Conservation (phyloP, 2,888 invertebrate genomes). For the Creontiades dilutus region DNA sequence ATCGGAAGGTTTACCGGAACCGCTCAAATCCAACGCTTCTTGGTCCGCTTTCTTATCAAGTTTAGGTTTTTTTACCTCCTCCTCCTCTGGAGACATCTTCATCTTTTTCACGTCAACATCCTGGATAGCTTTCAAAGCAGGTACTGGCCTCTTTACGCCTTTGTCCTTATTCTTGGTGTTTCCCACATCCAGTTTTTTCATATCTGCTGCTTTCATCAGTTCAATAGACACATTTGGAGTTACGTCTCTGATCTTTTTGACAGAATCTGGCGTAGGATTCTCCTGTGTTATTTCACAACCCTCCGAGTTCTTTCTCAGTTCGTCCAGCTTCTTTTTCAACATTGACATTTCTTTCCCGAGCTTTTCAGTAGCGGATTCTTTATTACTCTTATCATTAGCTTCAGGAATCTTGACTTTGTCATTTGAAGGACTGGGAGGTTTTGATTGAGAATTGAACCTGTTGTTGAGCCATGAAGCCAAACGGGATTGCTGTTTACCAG, state of each 20-base stretch:
- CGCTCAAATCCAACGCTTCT: constrained; percentile 73
- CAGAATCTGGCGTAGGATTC: constrained; percentile 74
- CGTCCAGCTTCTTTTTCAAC: constrained; percentile 75
- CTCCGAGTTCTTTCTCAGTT: constrained; percentile 71
- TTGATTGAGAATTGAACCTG: constrained; percentile 69
- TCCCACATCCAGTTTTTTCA: constrained; percentile 72
- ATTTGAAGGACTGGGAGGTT: constrained; percentile 43
- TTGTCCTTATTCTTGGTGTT: constrained; percentile 70
- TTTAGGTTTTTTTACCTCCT: constrained; percentile 70
- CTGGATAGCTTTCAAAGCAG: constrained; percentile 75
- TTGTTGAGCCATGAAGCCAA: constrained; percentile 74
- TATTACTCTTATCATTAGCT: constrained; percentile 10
- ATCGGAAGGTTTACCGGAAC: constrained; percentile 65
- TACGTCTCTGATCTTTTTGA: constrained; percentile 75
- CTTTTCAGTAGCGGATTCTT: constrained; percentile 62
- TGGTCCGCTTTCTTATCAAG: constrained; percentile 62
- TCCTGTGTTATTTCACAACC: constrained; percentile 74
- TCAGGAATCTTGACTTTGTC: constrained; percentile 31
- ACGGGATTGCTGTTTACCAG: constrained; percentile 66
- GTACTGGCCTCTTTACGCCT: constrained; percentile 72
- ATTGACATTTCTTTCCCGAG: constrained; percentile 73
- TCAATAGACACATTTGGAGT: constrained; percentile 76
- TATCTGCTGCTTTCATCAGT: constrained; percentile 74
- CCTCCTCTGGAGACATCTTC: constrained; percentile 70
- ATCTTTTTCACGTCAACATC: constrained; percentile 74